Base-by-base conservation (phyloP, 2,113 vertebrate species). In the Xerus inauris region DNA sequence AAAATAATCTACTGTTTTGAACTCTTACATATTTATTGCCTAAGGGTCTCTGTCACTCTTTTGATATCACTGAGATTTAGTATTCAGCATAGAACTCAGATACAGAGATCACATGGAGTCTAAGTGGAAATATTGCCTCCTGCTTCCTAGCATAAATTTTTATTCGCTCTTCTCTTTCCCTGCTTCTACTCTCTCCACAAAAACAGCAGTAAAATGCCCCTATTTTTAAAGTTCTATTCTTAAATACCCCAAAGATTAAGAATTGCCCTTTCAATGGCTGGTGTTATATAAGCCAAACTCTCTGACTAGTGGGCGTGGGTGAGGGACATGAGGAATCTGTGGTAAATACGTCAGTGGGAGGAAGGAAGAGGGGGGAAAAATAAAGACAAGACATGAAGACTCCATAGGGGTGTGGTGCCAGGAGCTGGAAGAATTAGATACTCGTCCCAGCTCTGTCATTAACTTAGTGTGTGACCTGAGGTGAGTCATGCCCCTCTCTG, bases 271-370 rank as follows among this genome's bases (percentile, higher is more conserved):
- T 32, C 59, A 73, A 57, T 42, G 24, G 42, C 22, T 54, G 51
- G 13, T 80, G 51, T 26, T 47, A 1, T 47, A 24, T 38, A 65
- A 80, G 49, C 51, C 87, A 51, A 9, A 22, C 47, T 79, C 67
- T 93, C 42, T 80, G 69, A 89, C 67, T 45, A 64, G 42, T n/a
- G 89, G 87, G 19, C 16, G 42, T n/a, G 89, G 87, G 14, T 20
- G 2, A 65, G n/a, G 42, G 45, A 28, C 80, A 84, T 30, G 73
- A 94, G 42, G 64, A 79, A 83, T 96, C 49, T 92, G 71, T 85
- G 87, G 51, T 65, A n/a, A 62, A 22, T 96, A 65, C 62, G 42
- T 90, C 90, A 95, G 12, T 72, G 76, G 87, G 71, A 96, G 77
- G 84, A 94, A 91, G 95, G 81, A 91, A 95, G 91, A 90, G 2